Base-by-base conservation (phyloP, 2,113 vertebrate genomes). In the Struthio camelus region DNA sequence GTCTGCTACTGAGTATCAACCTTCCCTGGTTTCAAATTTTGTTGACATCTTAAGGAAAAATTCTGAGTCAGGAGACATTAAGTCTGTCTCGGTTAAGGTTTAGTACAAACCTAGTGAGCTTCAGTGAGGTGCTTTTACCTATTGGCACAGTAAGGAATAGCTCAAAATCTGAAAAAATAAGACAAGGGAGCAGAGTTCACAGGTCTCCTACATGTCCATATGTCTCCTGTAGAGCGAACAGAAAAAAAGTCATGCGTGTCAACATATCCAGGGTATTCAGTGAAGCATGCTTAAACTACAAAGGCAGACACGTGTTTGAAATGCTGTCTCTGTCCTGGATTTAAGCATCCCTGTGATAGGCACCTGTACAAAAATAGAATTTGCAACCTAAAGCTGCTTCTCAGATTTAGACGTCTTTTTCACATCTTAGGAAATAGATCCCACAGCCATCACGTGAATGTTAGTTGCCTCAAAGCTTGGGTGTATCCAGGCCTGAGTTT, bases 221-320 rank as follows among this genome's bases (percentile, higher is more conserved):
- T 1, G 0, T 6, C 42, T 88, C 12, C 50, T 32, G 3, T 28
- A 23, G 0, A n/a, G 9, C 11, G 25, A 88, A n/a, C 56, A 8
- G 1, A 19, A 7, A 32, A 61, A 78, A 80, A 84, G 0, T 0
- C 22, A 40, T 22, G 12, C 2, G 12, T 8, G 13, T 9, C 11
- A 69, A 34, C 46, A 79, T 67, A 71, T 3, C 1, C 28, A 84
- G 8, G 70, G 7, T 14, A 48, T 91, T 75, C 18, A 58, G 5
- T 2, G 1, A 92, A 28, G 6, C 3, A 32, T 65, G 8, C 17
- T 42, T 64, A 46, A 83, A 38, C 5, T 65, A 54, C 16, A 80
- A 85, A 40, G 5, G 58, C 3, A 82, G 9, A 75, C 50, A 85
- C 79, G 1, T 11, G 2, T 30, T 70, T 3, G 9, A 78, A 72